Percentiles rank a stretch among this genome's conserved stretches.
Conservation (phyloP, 1,140 invertebrate genomes). For the Kradibia gibbosae region DNA sequence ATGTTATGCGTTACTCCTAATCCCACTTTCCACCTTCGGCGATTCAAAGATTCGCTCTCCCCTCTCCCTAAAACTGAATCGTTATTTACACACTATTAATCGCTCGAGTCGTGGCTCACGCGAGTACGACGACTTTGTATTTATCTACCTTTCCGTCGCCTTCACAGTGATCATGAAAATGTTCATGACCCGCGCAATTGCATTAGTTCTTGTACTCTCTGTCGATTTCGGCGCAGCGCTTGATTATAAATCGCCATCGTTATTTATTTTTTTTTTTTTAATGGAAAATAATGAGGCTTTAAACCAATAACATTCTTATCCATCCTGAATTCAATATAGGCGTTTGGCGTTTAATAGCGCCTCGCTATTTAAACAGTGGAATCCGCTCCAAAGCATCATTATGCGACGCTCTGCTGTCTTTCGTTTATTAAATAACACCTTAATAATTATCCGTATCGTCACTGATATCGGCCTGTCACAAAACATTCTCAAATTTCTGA, state of each 20-base stretch:
- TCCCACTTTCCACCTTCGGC: background rate
- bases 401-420: background rate
- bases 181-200: background rate
- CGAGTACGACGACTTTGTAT: background rate
- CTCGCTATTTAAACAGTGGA: too few relatives aligned
- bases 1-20: background rate
- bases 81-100: slow-evolving; percentile 16
- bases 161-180: background rate
- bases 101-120: background rate
- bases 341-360: too few relatives aligned
- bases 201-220: slow-evolving; percentile 2
- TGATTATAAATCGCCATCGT: background rate
- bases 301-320: background rate
- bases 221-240: slow-evolving; percentile 2
- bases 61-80: background rate
- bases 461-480: background rate
- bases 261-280: background rate
- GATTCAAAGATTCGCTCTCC: background rate
- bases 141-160: background rate
- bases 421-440: background rate
- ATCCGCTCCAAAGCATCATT: background rate
- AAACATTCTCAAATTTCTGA: background rate
- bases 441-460: background rate
- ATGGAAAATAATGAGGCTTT: background rate
- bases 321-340: too few relatives aligned